Base-by-base conservation (phyloP, 2,797 vertebrate genomes). In the Darevskia mixta region DNA sequence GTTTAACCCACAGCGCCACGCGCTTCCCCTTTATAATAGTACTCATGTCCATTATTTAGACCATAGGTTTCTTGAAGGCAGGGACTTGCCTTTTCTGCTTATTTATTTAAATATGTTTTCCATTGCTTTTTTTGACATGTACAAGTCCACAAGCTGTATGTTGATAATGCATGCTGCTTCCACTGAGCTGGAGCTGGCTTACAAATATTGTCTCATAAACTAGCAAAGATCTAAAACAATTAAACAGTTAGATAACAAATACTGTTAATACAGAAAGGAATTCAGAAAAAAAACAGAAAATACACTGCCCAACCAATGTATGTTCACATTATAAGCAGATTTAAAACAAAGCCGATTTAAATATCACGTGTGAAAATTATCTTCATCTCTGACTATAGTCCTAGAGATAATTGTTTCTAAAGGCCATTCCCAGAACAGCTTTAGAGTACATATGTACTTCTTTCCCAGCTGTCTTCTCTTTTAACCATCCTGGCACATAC, bases 291-390 rank as follows among this genome's bases (percentile, higher is more conserved):
- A 45, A 49, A 32, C 18, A 20, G 41, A 5, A 45, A 41, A 69
- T 82, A 67, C 35, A 64, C 64, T 43, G 11, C 27, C 41, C 66
- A 71, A 64, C 41, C 45, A 69, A 71, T 49, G 18, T 11, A 71
- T 10, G n/a, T 67, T 83, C 43, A 83, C n/a, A 71, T 83, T 71
- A 69, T 8, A 69, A 27, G 41, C 29, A 10, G 81, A 23, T 49
- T 71, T 49, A 45, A 71, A 83, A 71, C 81, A 71, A 83, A 83
- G 66, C 69, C 27, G 13, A 55, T 45, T 69, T 83, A 23, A 71
- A n/a, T 38, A 67, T 69, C 66, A 83, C 43, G 45, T 82, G 67
- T 69, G 81, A n/a, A 82, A 82, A 35, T 35, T 69, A 82, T 69
- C 43, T 69, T 83, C 29, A 71, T 83, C 41, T 20, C 29, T 69